A percentile compares a stretch with the other conserved stretches of the same genome.
phyloP scores from a whole-genome alignment of 2,888 invertebrate species.

The Serrognathus titanus region DNA sequence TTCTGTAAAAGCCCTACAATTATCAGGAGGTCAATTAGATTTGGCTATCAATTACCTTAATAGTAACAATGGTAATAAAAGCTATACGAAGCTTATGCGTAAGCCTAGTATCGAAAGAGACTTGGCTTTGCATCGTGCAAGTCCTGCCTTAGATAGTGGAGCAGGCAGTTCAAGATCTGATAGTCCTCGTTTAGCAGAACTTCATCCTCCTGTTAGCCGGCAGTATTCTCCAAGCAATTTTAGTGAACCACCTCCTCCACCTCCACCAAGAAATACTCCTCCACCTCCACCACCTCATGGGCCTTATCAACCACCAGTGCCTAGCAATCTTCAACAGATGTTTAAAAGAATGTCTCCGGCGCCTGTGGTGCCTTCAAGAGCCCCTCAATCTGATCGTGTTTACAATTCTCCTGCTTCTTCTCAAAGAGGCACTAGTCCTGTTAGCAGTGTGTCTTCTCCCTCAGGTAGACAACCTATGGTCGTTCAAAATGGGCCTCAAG shows the following conservation, averaged over 20 bases:
- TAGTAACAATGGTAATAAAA: constrained; percentile 51
- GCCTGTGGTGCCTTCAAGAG: constrained; percentile 64
- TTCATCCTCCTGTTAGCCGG: constrained; percentile 64
- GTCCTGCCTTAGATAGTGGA: constrained; percentile 84
- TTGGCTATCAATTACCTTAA: constrained; percentile 66
- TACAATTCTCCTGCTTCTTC: constrained; percentile 37
- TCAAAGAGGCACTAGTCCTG: constrained; percentile 64
- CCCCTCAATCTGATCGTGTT: constrained; percentile 61
- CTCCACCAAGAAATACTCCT: constrained; percentile 58
- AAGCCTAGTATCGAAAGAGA: constrained; percentile 88
- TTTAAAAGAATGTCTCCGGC: constrained; percentile 76
- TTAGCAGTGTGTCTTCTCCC: constrained; percentile 45
- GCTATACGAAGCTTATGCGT: constrained; percentile 69
- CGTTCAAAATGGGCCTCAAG: constrained; percentile 74
- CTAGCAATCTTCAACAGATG: constrained; percentile 61
- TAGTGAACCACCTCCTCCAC: constrained; percentile 54
- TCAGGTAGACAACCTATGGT: constrained; percentile 71
- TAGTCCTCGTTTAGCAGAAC: constrained; percentile 71
- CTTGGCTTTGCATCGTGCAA: constrained; percentile 70
- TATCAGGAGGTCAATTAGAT: constrained; percentile 67
- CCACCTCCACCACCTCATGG: constrained; percentile 63
- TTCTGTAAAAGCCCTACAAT: constrained; percentile 65
- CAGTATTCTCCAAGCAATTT: constrained; percentile 68
- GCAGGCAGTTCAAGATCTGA: constrained; percentile 88
- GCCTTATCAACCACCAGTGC: constrained; percentile 54